These are phyloP conservation scores for Branchipolynoe longqiensis DNA, from an alignment of 2,888 invertebrate genomes.

Conservation along the genomic window DNA sequence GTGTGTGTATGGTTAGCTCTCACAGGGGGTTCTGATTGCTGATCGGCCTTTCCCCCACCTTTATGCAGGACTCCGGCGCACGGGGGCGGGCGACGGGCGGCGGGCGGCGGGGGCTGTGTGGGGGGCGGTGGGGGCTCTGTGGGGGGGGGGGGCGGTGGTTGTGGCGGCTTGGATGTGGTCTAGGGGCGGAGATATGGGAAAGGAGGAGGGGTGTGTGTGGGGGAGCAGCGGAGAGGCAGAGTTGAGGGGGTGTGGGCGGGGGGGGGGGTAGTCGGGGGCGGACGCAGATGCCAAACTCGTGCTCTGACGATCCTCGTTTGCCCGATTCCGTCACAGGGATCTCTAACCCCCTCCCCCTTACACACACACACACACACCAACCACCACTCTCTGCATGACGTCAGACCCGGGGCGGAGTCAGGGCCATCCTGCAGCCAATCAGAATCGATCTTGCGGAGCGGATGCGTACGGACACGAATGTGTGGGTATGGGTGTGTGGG, in stretches of 20 bases:
- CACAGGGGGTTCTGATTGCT: background rate
- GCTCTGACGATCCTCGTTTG: background rate
- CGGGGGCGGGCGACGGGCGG: background rate
- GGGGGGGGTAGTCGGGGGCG: background rate
- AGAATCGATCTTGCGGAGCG: background rate
- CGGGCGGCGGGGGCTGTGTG: background rate
- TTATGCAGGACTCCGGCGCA: background rate
- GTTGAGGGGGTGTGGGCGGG: background rate
- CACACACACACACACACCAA: too few species aligned
- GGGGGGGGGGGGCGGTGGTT: background rate
- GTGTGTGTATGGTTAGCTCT: background rate
- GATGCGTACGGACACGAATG: background rate
- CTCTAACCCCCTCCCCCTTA: too few species aligned
- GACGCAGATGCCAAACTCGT: conserved; percentile 18
- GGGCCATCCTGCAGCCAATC: background rate
- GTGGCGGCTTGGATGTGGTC: too few species aligned
- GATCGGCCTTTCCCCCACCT: background rate
- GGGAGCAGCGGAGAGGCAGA: too few species aligned
- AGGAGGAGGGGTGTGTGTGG: too few species aligned
- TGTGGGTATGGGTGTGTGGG: too few species aligned
- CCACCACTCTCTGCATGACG: background rate
- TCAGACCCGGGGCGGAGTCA: conserved; percentile 22
- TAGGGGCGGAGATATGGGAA: too few species aligned
- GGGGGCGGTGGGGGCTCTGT: background rate
- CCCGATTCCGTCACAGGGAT: background rate